Base-by-base conservation (phyloP, 2,797 vertebrate species). In the Antennarius maculatus region DNA sequence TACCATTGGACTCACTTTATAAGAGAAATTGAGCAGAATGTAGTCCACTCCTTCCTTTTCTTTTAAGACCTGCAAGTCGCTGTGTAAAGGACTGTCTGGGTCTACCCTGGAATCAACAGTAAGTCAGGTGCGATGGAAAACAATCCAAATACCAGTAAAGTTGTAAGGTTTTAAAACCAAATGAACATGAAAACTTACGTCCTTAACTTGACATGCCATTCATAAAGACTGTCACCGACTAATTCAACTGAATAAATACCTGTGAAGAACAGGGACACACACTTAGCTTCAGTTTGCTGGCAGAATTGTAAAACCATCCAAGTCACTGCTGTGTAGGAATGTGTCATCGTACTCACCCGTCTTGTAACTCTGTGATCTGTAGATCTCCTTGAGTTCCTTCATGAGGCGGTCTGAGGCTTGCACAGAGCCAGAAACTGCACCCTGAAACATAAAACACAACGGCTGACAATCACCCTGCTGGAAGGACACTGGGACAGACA, bases 311-410 rank as follows among this genome's bases (percentile, higher is more conserved):
- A 48, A 63, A 66, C 11, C 51, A 56, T 15, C 11, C 52, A 54
- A 61, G 14, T 5, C 11, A n/a, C 9, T 8, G 41, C 31, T 37
- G 12, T 1, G 23, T 17, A 7, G 84, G 84, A 64, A 48, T 10
- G 3, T 37, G 34, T 13, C 23, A 1, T 1, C 12, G 11, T 39
- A 48, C 5, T 84, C 86, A 97, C 97, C 97, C 91, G 96, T 95
- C 93, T 99, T 99, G 86, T 96, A 99, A 92, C 97, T 99, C 92
- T 97, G 96, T 81, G 97, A 99, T 90, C 96, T 93, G 92, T 99
- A 99, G 91, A 99, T 98, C 93, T 99, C 97, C 94, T 96, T 95
- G 93, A 99, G 97, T 91, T 99, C 97, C 95, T 98, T 99, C 97
- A 98, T 98, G 77, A 99, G 95, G 84, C 97, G 95, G 91, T 99